These are phyloP conservation scores for Arion vulgaris DNA, from an alignment of 1,140 invertebrate species.

Conservation along the genomic window DNA sequence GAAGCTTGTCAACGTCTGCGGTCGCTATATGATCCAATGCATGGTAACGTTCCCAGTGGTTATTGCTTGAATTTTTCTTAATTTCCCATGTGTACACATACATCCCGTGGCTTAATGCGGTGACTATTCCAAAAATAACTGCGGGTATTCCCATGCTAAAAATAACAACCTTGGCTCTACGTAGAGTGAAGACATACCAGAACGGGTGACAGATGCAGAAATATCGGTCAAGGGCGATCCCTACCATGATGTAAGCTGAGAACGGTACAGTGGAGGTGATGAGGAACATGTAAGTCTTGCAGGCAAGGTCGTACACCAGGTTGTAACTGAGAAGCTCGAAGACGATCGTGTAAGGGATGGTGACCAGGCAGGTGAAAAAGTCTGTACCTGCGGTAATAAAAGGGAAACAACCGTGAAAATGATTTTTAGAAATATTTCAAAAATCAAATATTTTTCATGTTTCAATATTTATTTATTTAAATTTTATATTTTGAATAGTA, in stretches of 20 bases:
- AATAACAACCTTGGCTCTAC: conserved; percentile 55
- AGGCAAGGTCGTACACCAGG: conserved; percentile 52
- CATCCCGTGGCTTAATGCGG: conserved; percentile 49
- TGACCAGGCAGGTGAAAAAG: conserved; percentile 52
- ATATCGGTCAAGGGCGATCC: conserved; percentile 65
- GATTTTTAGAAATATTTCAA: too few relatives aligned
- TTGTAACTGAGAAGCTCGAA: conserved; percentile 48
- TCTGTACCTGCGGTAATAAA: too few relatives aligned
- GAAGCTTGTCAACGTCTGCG: background rate
- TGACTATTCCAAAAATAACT: conserved; percentile 56
- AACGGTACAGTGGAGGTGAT: conserved; percentile 61
- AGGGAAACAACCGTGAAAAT: too few relatives aligned
- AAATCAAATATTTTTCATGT: too few relatives aligned
- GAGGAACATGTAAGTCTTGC: conserved; percentile 62
- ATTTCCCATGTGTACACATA: conserved; percentile 20
- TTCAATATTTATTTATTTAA: too few relatives aligned
- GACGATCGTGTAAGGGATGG: conserved; percentile 56
- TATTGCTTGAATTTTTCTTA: background rate
- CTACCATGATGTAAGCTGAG: conserved; percentile 64
- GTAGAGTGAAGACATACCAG: conserved; percentile 52
- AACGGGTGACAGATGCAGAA: conserved; percentile 66
- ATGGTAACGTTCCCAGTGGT: background rate
- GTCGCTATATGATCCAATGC: background rate
- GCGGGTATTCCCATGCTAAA: conserved; percentile 49
- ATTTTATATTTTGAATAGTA: too few relatives aligned